phyloP scores from a whole-genome alignment of 2,888 invertebrate genomes.

The Oligia strigilis region DNA sequence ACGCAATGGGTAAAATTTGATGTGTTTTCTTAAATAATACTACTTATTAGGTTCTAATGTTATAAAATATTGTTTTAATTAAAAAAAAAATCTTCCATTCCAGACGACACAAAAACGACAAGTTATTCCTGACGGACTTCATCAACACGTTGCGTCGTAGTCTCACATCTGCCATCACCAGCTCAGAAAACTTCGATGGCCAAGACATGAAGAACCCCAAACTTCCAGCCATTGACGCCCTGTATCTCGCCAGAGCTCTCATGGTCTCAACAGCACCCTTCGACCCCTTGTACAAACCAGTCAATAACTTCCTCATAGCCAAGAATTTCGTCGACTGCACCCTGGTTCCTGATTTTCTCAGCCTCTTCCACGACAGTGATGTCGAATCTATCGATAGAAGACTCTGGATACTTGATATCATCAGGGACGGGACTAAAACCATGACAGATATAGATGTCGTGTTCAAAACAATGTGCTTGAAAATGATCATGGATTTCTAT shows the following conservation, averaged over 20 bases:
- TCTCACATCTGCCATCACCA: conserved; percentile 81
- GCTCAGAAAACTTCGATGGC: conserved; percentile 62
- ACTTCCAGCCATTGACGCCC: conserved; percentile 91
- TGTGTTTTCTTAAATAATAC: background rate
- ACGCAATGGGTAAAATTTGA: too few relatives aligned
- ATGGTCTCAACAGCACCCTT: conserved; percentile 94
- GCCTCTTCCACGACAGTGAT: conserved; percentile 95
- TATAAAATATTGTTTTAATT: background rate
- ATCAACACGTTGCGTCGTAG: conserved; percentile 93
- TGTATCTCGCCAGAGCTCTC: conserved; percentile 93
- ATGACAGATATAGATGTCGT: conserved; percentile 94
- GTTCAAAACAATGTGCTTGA: conserved; percentile 94
- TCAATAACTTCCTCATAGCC: conserved; percentile 95
- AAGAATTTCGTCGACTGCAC: conserved; percentile 94
- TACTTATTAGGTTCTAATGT: background rate
- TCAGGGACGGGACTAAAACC: conserved; percentile 94
- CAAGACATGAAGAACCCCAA: conserved; percentile 81
- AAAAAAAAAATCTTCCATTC: conserved; percentile 26
- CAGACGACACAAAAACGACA: conserved; percentile 91
- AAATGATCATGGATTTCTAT: conserved; percentile 94
- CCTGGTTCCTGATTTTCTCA: conserved; percentile 96
- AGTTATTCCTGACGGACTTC: conserved; percentile 92
- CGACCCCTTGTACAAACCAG: conserved; percentile 93
- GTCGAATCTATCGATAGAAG: conserved; percentile 92
- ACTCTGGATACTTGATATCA: conserved; percentile 94